Conservation (phyloP, 2,113 vertebrate species). For the Apaloderma vittatum region DNA sequence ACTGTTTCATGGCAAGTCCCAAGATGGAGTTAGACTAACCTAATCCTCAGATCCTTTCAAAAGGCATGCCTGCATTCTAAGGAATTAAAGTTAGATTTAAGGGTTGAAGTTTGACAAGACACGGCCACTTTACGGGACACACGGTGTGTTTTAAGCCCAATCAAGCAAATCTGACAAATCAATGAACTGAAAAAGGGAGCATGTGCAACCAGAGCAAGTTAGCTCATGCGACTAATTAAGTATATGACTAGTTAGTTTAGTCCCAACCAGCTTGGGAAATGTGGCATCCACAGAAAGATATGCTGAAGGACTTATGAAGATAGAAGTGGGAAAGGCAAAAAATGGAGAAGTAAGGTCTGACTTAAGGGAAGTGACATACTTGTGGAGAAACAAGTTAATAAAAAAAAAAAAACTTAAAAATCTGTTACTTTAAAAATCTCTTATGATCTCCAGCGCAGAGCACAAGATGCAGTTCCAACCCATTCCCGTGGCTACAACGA, state of each 20-base stretch:
- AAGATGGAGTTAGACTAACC: background rate
- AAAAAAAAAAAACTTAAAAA: background rate
- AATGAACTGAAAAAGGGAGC: background rate
- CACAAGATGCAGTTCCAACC: background rate
- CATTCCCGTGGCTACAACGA: background rate
- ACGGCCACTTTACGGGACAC: fast-evolving
- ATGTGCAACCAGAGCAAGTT: background rate
- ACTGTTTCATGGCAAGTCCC: background rate
- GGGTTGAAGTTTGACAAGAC: background rate
- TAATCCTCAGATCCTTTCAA: background rate
- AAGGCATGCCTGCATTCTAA: background rate
- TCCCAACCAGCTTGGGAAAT: background rate
- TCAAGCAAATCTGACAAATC: background rate
- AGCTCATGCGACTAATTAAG: background rate
- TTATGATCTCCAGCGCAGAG: background rate
- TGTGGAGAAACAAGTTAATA: background rate
- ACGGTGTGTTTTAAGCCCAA: background rate
- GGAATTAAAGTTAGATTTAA: background rate
- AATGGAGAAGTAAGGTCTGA: background rate
- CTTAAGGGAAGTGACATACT: background rate
- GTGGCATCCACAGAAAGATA: background rate
- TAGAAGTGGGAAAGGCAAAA: background rate
- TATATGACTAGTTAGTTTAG: background rate
- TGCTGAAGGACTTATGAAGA: background rate
- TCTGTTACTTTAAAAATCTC: background rate